phyloP scores from a whole-genome alignment of 2,888 invertebrate genomes.

The Girardia tigrina region DNA sequence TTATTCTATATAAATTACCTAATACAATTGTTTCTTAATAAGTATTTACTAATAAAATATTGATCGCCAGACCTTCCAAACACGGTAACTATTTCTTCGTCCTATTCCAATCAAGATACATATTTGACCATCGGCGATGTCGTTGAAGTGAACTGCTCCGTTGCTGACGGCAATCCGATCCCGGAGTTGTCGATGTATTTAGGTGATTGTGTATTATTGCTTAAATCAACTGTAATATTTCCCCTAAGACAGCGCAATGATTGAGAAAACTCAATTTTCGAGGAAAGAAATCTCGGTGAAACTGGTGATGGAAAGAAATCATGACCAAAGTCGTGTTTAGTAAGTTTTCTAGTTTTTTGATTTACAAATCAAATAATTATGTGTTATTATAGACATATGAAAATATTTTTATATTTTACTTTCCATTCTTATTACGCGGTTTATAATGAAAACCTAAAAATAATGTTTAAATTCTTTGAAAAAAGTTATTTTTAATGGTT shows the following conservation, averaged over 20 bases:
- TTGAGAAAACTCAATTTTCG: background rate
- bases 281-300: background rate
- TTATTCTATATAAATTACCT: too few relatives aligned
- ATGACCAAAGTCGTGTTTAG: background rate
- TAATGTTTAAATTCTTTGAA: too few relatives aligned
- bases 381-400: too few relatives aligned
- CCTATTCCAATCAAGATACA: background rate
- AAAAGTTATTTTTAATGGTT: too few relatives aligned
- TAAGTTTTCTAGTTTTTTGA: background rate
- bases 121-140: constrained; percentile 6
- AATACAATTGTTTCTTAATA: too few relatives aligned
- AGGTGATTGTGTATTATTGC: background rate
- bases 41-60: too few relatives aligned
- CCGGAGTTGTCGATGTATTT: background rate
- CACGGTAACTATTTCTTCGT: background rate
- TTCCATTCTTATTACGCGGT: too few relatives aligned
- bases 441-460: background rate
- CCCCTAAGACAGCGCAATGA: background rate
- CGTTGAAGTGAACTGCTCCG: background rate
- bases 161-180: background rate
- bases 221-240: background rate
- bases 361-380: background rate
- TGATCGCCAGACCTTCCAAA: background rate
- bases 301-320: background rate
- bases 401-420: too few relatives aligned